Percentiles rank a stretch among this genome's conserved stretches.
Evolutionary conservation across 2,797 vertebrate species (phyloP).

Genomic region (Champsocephalus esox): DNA sequence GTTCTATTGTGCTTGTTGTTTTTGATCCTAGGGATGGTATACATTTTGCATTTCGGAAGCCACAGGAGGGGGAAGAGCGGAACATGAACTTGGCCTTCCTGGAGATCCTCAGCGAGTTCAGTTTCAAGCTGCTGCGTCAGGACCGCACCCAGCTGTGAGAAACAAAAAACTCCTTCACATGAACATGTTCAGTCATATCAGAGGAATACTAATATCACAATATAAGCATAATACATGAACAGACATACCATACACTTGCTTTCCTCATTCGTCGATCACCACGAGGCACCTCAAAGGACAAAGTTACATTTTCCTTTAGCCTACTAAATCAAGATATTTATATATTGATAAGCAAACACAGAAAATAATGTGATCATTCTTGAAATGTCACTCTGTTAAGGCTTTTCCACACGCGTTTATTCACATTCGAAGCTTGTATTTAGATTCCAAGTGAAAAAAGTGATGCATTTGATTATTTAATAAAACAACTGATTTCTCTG

Average conservation of each 20-base stretch:
- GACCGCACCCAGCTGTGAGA: constrained; percentile 89
- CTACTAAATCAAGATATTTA: neutral
- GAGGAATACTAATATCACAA: neutral
- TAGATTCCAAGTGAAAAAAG: too few species aligned
- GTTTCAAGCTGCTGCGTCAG: constrained; percentile 86
- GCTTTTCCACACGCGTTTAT: too few species aligned
- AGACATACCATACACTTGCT: neutral
- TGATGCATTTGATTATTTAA: too few species aligned
- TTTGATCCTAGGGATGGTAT: constrained; percentile 86
- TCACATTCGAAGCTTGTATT: too few species aligned
- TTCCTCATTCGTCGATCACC: neutral
- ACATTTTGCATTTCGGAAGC: constrained; percentile 84
- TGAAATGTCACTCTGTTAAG: neutral
- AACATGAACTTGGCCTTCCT: constrained; percentile 87
- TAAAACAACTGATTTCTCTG: too few species aligned
- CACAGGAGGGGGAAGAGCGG: constrained; percentile 54
- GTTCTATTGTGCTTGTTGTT: constrained; percentile 7
- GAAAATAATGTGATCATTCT: neutral
- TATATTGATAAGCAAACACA: neutral
- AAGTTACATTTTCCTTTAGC: neutral
- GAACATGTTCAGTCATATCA: neutral
- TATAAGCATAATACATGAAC: neutral
- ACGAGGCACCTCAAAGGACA: neutral
- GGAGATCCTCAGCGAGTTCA: constrained; percentile 92
- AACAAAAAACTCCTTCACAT: constrained; percentile 1